Base-by-base conservation (phyloP, 2,113 vertebrate genomes). In the Piprites chloris region DNA sequence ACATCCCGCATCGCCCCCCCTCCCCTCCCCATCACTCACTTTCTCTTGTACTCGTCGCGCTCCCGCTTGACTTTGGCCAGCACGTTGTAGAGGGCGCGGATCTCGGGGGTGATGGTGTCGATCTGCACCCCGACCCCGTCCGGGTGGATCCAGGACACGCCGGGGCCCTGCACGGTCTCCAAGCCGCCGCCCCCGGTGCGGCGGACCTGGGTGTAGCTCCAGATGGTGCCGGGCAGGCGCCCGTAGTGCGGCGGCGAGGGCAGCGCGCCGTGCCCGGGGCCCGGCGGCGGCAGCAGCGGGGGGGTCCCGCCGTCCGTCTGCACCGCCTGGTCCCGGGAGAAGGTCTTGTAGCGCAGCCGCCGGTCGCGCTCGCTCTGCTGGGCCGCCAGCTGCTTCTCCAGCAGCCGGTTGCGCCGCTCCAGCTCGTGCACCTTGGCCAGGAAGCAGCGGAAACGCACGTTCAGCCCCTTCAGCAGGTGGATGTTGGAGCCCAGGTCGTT, bases 401-500 rank as follows among this genome's bases (percentile, higher is more conserved):
- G 93, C 87, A 99, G 98, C 97, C 99, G 99, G 97, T 99, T 99
- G 50, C 99, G 98, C 82, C 99, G 98, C 97, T 99, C 99, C 94
- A 99, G 95, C 86, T 99, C 99, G 62, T 99, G 99, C 84, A 99
- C 99, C 96, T 99, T 99, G 49, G 99, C 99, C 96, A 99, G 94
- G 97, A 99, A 99, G 97, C 99, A 99, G 66, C 99, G 98, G 97
- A 99, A 99, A 11, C 99, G 98, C 89, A 99, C 97, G 87, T 99
- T 99, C 80, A 99, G 98, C 27, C 99, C 99, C 96, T 99, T 99
- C 39, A 99, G 98, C 89, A 99, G 98, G 69, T 98, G 99, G 97
- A 99, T 99, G 98, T 99, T 99, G 97, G 99, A 99, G 63, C 99
- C 99, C 96, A 99, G 96, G 98, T 99, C 99, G 96, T 99, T 99